A percentile compares a stretch with the other conserved stretches of the same genome.
Conservation (phyloP, 2,888 invertebrate genomes). For the Gortyna flavago region DNA sequence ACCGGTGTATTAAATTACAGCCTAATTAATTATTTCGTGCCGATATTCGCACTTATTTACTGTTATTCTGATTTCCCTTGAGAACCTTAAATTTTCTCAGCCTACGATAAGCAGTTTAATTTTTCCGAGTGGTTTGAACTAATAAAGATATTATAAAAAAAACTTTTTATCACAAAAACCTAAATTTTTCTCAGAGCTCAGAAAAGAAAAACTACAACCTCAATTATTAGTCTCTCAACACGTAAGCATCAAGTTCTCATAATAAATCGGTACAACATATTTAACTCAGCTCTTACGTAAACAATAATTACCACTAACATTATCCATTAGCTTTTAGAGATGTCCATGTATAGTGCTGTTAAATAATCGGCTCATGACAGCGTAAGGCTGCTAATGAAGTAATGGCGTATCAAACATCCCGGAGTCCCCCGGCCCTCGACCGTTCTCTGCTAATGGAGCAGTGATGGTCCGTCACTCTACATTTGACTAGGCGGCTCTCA, state of each 20-base stretch:
- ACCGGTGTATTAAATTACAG: conserved; percentile 24
- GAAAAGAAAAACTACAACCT: background rate
- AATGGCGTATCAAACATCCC: conserved; percentile 87
- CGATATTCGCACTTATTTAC: conserved; percentile 48
- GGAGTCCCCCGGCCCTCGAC: conserved; percentile 71
- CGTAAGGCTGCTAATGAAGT: conserved; percentile 86
- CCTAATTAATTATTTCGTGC: conserved; percentile 37
- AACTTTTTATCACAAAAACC: background rate
- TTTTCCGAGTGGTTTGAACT: conserved; percentile 38
- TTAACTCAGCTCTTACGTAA: conserved; percentile 56
- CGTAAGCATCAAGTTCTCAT: conserved; percentile 23
- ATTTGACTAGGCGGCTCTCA: conserved; percentile 89
- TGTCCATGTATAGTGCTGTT: conserved; percentile 69
- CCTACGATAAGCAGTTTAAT: conserved; percentile 40
- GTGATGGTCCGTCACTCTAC: conserved; percentile 88
- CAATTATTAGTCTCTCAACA: conserved; percentile 6
- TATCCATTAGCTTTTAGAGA: conserved; percentile 70
- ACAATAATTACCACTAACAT: conserved; percentile 63
- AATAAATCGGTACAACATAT: conserved; percentile 52
- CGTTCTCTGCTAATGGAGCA: conserved; percentile 85
- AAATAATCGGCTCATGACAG: conserved; percentile 72
- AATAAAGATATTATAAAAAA: background rate
- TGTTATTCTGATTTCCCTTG: conserved; percentile 60
- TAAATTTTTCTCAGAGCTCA: background rate
- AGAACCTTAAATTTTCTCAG: conserved; percentile 47